Base-by-base conservation (phyloP, 2,888 invertebrate species). In the Terebella lapidaria region DNA sequence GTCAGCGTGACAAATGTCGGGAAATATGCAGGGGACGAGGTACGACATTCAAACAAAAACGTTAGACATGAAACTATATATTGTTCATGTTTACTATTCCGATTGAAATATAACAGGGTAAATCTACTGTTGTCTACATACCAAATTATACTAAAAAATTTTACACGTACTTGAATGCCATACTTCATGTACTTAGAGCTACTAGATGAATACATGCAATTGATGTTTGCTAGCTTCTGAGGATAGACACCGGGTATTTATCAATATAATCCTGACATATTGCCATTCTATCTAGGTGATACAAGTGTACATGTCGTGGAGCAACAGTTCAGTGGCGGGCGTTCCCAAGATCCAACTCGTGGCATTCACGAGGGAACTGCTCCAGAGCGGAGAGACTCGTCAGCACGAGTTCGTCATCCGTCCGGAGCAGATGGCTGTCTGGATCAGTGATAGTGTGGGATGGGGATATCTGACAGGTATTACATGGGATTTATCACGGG, bases 291-390 rank as follows among this genome's bases (percentile, higher is more conserved):
- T n/a, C n/a, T n/a, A 74, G 74, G 72, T 74, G 2, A 64, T 72
- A 18, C 74, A 74, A 54, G 59, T 73, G 1, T 74, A 74, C 56
- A 61, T 72, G 20, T 62, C 64, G n/a, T 73, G 73, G 72, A 25
- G 54, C 1, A 63, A 71, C 3, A 1, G 27, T 15, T 63, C 63
- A 5, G 3, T 15, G 18, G n/a, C 26, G 22, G n/a, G n/a, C 2
- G 18, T 56, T 5, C 70, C 70, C 64, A 27, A 26, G 3, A 27
- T 67, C n/a, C 73, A 73, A 52, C 67, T 74, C 18, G 73, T 67
- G 15, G 71, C 64, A 1, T 74, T 72, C 27, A 60, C 56, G 29
- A 47, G 22, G 22, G 20, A 72, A 3, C 26, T 47, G 1, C 53
- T 60, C 2, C 56, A 57, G n/a, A 25, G 59, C 1, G 49, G 27